A percentile compares a stretch with the other conserved stretches of the same genome.
Evolutionary conservation across 2,797 vertebrate species (phyloP).

Genomic region (Enteromius treurensis): DNA sequence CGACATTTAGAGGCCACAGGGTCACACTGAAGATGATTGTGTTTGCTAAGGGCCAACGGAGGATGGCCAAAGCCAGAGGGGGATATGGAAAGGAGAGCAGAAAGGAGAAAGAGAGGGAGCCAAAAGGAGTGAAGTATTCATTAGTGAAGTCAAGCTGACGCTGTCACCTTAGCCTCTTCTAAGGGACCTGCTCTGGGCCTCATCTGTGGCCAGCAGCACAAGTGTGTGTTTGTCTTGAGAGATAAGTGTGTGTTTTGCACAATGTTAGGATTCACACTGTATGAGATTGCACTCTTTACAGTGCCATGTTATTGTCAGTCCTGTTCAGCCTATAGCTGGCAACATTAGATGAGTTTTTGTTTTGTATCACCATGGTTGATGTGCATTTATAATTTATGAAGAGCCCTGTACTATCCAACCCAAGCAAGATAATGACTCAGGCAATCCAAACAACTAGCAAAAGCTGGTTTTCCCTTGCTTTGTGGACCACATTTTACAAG

Average conservation of each 20-base stretch:
- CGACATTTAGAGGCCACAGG: constrained; percentile 75
- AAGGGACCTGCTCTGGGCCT: constrained; percentile 63
- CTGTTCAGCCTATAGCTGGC: background rate
- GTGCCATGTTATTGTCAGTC: background rate
- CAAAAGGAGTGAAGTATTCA: constrained; percentile 81
- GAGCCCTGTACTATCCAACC: background rate
- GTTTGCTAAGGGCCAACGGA: constrained; percentile 75
- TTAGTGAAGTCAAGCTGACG: constrained; percentile 84
- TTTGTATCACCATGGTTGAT: background rate
- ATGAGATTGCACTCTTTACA: background rate
- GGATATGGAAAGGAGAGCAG: constrained; percentile 39
- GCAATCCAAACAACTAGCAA: background rate
- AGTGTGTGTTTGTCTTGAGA: constrained; percentile 12
- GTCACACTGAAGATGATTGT: constrained; percentile 77
- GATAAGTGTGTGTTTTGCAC: constrained; percentile 32
- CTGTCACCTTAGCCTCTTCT: constrained; percentile 75
- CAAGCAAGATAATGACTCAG: background rate
- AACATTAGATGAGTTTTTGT: background rate
- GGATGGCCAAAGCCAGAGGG: constrained; percentile 50
- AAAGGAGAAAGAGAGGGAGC: constrained; percentile 71
- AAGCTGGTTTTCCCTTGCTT: background rate
- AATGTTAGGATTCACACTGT: constrained; percentile 58
- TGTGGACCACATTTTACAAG: background rate
- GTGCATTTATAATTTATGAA: background rate
- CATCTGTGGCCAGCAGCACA: constrained; percentile 45